Evolutionary conservation across 2,113 vertebrate species (phyloP), one percentile per base, ranked within the genome.

Genomic region (Excalfactoria chinensis): DNA sequence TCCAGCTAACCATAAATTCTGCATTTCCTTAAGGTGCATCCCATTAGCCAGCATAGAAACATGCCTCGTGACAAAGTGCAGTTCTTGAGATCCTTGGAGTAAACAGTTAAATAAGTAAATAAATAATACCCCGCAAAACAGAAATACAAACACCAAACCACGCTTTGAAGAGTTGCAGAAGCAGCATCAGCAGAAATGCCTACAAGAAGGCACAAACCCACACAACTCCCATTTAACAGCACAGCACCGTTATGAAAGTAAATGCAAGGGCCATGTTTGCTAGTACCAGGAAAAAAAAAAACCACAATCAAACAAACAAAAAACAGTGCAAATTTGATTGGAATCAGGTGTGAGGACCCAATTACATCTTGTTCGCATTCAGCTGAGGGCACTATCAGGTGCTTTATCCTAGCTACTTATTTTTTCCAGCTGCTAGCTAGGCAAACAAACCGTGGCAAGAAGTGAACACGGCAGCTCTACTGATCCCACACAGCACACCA

Each of bases 151-250:
- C 58, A 75, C 2, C 0, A 32, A 75, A 60, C 55, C 88, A 44
- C 28, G 81, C 46, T 79, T 90, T 18, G 19, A 89, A 87, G 89
- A 92, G 89, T 89, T 90, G 71, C 64, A 85, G 63, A 77, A 63
- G 44, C 25, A 64, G 6, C 55, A n/a, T 23, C 59, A 66, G 32
- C 32, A 87, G 23, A 76, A 63, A 2, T 37, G 16, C 3, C 68
- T 87, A 9, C 25, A 21, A 35, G 32, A 59, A 44, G 32, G 34
- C 49, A 73, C 19, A 21, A 21, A 59, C 9, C 23, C 28, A 21
- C 43, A 26, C 4, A 1, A 30, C 37, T 51, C 22, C 6, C 41
- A 22, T 48, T 81, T 32, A 46, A 13, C 55, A 68, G 51, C 1
- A 1, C 55, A 20, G 19, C 74, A 6, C 41, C 15, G 20, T 3